phyloP scores from a whole-genome alignment of 1,140 invertebrate genomes.

The Batillaria attramentaria region DNA sequence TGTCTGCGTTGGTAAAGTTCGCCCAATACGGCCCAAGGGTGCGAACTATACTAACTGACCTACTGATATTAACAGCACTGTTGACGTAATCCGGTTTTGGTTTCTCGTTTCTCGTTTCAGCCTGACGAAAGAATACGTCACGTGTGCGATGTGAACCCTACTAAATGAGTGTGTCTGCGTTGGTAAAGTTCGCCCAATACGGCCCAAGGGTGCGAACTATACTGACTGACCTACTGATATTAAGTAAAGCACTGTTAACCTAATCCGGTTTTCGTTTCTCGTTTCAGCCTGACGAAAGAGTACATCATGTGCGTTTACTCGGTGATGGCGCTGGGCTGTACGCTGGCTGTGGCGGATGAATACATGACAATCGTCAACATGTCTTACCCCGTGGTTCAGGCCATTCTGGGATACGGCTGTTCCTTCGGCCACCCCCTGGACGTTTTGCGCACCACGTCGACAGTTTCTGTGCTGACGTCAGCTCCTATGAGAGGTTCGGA shows the following conservation, averaged over 20 bases:
- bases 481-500: conserved; percentile 12
- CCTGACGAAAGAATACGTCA: conserved; percentile 10
- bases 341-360: conserved; percentile 39
- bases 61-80: too few relatives aligned
- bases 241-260: not conserved
- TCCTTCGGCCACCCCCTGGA: conserved; percentile 44
- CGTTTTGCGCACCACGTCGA: conserved; percentile 39
- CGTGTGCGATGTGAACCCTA: not conserved
- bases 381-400: conserved; percentile 34
- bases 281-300: conserved; percentile 41
- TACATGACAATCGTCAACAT: conserved; percentile 44
- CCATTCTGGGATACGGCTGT: conserved; percentile 37
- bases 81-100: not conserved
- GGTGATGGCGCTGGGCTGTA: conserved; percentile 43
- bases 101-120: not conserved
- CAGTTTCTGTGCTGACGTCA: conserved; percentile 26
- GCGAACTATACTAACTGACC: too few relatives aligned
- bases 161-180: not conserved
- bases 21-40: too few relatives aligned
- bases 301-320: conserved; percentile 46
- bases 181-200: too few relatives aligned
- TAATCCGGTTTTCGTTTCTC: not conserved
- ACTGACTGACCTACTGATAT: not conserved
- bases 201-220: too few relatives aligned
- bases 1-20: too few relatives aligned